Percentiles rank a stretch among this genome's conserved stretches.
These are phyloP conservation scores for Stictonetta naevosa DNA, from an alignment of 2,113 vertebrate species.

Conservation along the genomic window DNA sequence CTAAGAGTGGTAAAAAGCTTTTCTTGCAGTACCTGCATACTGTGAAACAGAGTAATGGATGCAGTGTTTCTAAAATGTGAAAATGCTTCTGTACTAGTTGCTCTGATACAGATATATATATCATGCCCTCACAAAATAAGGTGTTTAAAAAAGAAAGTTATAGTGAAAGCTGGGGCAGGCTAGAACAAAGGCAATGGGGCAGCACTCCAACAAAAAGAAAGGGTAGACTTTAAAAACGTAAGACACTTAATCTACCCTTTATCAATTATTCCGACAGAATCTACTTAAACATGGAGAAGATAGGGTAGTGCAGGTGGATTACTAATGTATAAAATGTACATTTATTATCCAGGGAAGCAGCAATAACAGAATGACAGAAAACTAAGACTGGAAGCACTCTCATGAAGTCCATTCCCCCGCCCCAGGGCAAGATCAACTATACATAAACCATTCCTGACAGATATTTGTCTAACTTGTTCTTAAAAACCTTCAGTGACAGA, in stretches of 20 bases:
- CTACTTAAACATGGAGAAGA: slow-evolving; percentile 10
- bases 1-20: neutral
- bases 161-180: neutral
- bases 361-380: slow-evolving; percentile 42
- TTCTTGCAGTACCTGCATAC: slow-evolving; percentile 1
- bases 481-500: slow-evolving; percentile 41
- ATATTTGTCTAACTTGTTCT: slow-evolving; percentile 64
- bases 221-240: neutral
- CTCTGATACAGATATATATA: neutral
- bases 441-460: slow-evolving; percentile 63
- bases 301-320: neutral
- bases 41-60: neutral
- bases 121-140: neutral
- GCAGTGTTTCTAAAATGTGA: slow-evolving; percentile 2
- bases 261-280: slow-evolving; percentile 29
- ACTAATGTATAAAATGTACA: slow-evolving; percentile 18
- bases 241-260: neutral
- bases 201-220: neutral
- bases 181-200: neutral
- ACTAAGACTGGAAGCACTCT: slow-evolving; percentile 55
- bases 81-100: neutral
- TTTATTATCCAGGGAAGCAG: slow-evolving; percentile 32
- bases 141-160: neutral
- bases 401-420: slow-evolving; percentile 49
- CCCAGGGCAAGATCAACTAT: slow-evolving; percentile 33